These are phyloP conservation scores for Pitangus sulphuratus DNA, from an alignment of 2,797 vertebrate genomes.

Conservation along the genomic window DNA sequence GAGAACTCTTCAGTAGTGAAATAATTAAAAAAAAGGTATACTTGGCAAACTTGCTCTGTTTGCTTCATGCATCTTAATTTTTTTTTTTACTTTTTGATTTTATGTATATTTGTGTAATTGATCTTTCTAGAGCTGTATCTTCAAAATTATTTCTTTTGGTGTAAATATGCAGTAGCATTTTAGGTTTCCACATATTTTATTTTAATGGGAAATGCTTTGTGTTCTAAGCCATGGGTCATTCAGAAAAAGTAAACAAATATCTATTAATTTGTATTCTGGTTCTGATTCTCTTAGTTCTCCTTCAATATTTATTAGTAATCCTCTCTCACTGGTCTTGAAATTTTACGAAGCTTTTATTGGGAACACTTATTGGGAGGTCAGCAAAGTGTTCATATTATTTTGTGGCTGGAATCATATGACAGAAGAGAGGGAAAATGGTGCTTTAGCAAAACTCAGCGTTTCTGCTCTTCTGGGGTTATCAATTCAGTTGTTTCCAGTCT, in stretches of 20 bases:
- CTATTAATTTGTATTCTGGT: slow-evolving; percentile 37
- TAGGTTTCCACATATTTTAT: slow-evolving; percentile 66
- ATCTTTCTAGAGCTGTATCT: slow-evolving; percentile 66
- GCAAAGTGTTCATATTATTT: slow-evolving; percentile 19
- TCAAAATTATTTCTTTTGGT: slow-evolving; percentile 66
- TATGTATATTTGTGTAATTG: slow-evolving; percentile 69
- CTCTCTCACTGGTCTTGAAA: slow-evolving; percentile 56
- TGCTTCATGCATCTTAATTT: slow-evolving; percentile 49
- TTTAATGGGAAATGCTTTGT: slow-evolving; percentile 67
- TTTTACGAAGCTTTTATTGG: slow-evolving; percentile 12
- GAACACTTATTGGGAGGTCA: slow-evolving; percentile 51
- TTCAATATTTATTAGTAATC: slow-evolving; percentile 65
- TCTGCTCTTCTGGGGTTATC: slow-evolving; percentile 70
- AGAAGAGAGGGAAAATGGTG: slow-evolving; percentile 70
- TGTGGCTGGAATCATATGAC: slow-evolving; percentile 42
- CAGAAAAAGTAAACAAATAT: slow-evolving; percentile 69
- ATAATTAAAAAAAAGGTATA: neutral
- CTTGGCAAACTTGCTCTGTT: slow-evolving; percentile 56
- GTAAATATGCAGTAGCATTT: slow-evolving; percentile 71
- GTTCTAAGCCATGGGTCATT: slow-evolving; percentile 65
- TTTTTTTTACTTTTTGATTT: slow-evolving; percentile 27
- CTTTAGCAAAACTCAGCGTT: slow-evolving; percentile 73
- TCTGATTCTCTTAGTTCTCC: slow-evolving; percentile 64
- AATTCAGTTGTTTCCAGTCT: slow-evolving; percentile 67
- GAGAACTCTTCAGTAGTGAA: slow-evolving; percentile 26